Evolutionary conservation across 2,888 invertebrate species (phyloP).

Genomic region (Dicycla oo): DNA sequence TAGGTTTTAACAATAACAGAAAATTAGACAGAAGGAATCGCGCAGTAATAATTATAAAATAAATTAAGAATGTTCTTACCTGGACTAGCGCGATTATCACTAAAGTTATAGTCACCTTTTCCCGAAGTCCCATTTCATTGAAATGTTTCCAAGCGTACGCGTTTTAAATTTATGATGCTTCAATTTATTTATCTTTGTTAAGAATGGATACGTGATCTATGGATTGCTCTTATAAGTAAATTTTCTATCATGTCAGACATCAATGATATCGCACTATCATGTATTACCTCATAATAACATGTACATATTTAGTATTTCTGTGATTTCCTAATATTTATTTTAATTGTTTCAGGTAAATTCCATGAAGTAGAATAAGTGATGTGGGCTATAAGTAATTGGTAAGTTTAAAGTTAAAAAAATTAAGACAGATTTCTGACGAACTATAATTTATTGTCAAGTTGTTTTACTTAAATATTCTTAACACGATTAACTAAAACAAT

Average conservation of each 20-base stretch:
- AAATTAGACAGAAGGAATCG: neutral
- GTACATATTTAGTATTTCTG: neutral
- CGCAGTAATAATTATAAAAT: neutral
- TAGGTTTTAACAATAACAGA: neutral
- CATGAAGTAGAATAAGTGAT: neutral
- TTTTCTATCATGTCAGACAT: conserved; percentile 1
- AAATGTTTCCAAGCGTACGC: conserved; percentile 51
- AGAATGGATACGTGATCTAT: conserved; percentile 49
- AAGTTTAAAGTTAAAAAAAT: conserved; percentile 8
- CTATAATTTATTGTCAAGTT: conserved; percentile 5
- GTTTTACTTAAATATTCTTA: neutral
- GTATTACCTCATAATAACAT: conserved; percentile 34
- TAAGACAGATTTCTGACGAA: neutral
- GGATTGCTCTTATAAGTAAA: conserved; percentile 6
- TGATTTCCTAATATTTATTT: conserved; percentile 25
- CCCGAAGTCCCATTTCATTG: conserved; percentile 75
- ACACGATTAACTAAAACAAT: neutral
- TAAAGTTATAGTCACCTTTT: conserved; percentile 73
- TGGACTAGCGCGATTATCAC: conserved; percentile 66
- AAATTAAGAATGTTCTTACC: conserved; percentile 69
- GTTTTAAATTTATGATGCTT: conserved; percentile 63
- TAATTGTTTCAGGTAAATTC: conserved; percentile 52
- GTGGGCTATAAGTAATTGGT: neutral
- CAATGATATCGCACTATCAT: conserved; percentile 14
- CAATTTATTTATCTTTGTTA: conserved; percentile 23